phyloP scores from a whole-genome alignment of 2,888 invertebrate species.

The Graphium colonna region DNA sequence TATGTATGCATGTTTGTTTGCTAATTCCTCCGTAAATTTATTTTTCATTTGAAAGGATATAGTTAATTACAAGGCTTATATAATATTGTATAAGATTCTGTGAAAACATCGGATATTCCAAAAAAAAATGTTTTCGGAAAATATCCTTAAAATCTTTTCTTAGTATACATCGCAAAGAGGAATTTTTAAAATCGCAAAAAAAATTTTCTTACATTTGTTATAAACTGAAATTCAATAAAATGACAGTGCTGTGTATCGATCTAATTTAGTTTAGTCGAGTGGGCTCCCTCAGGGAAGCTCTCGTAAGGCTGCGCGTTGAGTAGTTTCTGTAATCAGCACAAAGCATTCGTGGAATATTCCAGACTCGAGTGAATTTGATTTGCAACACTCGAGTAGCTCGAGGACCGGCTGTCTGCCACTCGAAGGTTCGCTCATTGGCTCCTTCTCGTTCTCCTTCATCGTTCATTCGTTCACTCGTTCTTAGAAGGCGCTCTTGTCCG shows the following conservation, averaged over 20 bases:
- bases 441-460: background rate
- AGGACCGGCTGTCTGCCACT: background rate
- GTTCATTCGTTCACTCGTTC: background rate
- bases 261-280: background rate
- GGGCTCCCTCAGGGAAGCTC: background rate
- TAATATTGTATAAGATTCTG: too few species aligned
- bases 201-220: too few species aligned
- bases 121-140: too few species aligned
- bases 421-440: background rate
- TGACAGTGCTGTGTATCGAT: background rate
- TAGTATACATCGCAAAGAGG: too few species aligned
- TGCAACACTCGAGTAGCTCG: background rate
- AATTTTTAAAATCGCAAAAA: too few species aligned
- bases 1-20: too few species aligned
- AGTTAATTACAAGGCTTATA: too few species aligned
- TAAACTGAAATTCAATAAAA: too few species aligned
- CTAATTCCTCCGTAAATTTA: too few species aligned
- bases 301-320: background rate
- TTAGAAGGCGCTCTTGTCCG: background rate
- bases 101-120: too few species aligned
- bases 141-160: too few species aligned
- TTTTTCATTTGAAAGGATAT: too few species aligned
- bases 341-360: conserved; percentile 4
- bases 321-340: background rate
- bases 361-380: background rate